Percentiles rank a stretch among this genome's conserved stretches.
phyloP scores from a whole-genome alignment of 2,113 vertebrate genomes.

The Noctilio leporinus region DNA sequence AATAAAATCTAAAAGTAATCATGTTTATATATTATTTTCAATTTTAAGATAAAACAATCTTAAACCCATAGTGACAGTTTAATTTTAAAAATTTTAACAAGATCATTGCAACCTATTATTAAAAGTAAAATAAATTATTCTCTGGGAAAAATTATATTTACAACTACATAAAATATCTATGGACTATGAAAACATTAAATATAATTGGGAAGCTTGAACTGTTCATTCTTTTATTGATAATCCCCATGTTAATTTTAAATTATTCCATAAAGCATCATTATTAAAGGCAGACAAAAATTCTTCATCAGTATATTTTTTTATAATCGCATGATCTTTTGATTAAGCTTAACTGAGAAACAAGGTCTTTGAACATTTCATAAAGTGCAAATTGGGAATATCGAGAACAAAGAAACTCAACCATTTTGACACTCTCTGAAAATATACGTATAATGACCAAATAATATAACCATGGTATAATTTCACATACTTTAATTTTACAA shows the following conservation, averaged over 20 bases:
- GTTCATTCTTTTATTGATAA: not conserved
- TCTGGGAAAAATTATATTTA: not conserved
- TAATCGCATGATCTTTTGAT: not conserved
- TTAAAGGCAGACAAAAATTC: not conserved
- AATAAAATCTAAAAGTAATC: not conserved
- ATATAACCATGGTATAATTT: not conserved
- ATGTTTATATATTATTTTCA: not conserved
- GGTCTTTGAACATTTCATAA: not conserved
- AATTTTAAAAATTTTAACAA: not conserved
- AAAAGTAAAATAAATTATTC: slow-evolving; percentile 3
- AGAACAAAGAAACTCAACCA: not conserved
- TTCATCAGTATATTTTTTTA: not conserved
- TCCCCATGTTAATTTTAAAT: not conserved
- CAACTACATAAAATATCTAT: not conserved
- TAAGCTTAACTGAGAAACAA: not conserved
- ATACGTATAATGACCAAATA: not conserved
- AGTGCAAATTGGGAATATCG: not conserved
- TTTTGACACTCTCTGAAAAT: not conserved
- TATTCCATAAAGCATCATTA: not conserved
- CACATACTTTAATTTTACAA: not conserved
- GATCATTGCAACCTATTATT: not conserved
- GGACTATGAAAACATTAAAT: not conserved
- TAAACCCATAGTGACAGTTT: not conserved
- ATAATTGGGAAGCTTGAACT: not conserved
- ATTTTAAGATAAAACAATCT: not conserved